Base-by-base conservation (phyloP, 2,797 vertebrate genomes). In the Alca torda region DNA sequence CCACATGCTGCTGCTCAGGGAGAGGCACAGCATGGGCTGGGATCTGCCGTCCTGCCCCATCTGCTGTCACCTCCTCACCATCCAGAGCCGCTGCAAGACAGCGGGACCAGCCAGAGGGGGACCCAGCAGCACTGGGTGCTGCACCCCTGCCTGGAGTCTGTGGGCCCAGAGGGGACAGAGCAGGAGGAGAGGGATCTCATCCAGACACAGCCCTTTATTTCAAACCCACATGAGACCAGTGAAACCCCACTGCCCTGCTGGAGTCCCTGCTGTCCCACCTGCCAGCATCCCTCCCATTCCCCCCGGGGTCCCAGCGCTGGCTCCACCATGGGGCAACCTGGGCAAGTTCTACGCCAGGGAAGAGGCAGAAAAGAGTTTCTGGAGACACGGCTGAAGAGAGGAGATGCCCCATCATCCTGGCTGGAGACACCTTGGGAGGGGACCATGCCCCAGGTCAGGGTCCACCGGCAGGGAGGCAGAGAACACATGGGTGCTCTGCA, bases 191-290 rank as follows among this genome's bases (percentile, higher is more conserved):
- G 25, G 17, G n/a, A n/a, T 69, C 23, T 92, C 54, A 90, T 13
- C 15, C 60, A 88, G 57, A 84, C 26, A 84, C 39, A 90, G 51
- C n/a, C 23, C n/a, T 96, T 96, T 97, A 96, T 83, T 95, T 91
- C 57, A 89, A 92, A 82, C 4, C 8, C 16, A 75, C 37, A 51
- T 0, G 13, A 82, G 41, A 73, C 23, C 35, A 82, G 67, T 11
- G 74, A 84, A 84, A 73, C 6, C 14, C 33, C 64, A 79, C 0
- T 7, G 35, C 19, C 25, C 25, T 43, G 45, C 31, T 25, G 46
- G 65, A 80, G n/a, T 12, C 45, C 24, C 3, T 6, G 16, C 24
- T 70, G 69, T 39, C 50, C 31, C 37, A 48, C 13, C 18, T 0
- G 0, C 35, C 46, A 84, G 46, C 60, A 95, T 30, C 39, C n/a